Base-by-base conservation (phyloP, 1,140 invertebrate species). In the Andrena cerasifolii region DNA sequence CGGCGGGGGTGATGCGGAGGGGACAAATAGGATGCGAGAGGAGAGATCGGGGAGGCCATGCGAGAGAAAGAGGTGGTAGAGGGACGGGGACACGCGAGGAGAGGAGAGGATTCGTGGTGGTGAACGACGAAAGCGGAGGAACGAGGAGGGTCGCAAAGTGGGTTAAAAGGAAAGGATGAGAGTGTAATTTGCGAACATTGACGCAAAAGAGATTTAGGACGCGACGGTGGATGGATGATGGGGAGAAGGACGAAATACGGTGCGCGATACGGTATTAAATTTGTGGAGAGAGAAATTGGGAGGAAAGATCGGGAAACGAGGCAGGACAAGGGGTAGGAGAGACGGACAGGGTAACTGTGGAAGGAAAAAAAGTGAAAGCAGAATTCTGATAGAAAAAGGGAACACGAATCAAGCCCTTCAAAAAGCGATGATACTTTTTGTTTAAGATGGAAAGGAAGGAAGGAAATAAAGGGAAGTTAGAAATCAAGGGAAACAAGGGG, bases 131-230 rank as follows among this genome's bases (percentile, higher is more conserved):
- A 65, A 47, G 43, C 28, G 62, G 18, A 0, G 24, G n/a, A 33
- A 14, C n/a, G n/a, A 24, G 51, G 53, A 12, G 31, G 18, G 2
- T 21, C 24, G 18, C 6, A 72, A 75, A 67, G 40, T 67, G 73
- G 63, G 73, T 68, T 75, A 75, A 75, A 54, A 54, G 73, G 73
- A 58, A 68, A 75, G 63, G 63, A 75, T 47, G 73, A 67, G 73
- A 47, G 73, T 58, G 63, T 58, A 75, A 75, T 75, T 75, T 75
- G 73, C 62, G 73, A 75, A 75, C 73, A 75, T 58, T 33, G 73
- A 75, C 40, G 63, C 53, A 49, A 68, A 68, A 54, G 43, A 68
- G 73, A 75, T 75, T 75, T 75, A 67, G 51, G 53, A 68, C 63
- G 58, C 21, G 51, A 58, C 16, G 40, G 16, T 45, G 49, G 24